Conservation (phyloP, 2,888 invertebrate species). For the Hydraecia micacea region DNA sequence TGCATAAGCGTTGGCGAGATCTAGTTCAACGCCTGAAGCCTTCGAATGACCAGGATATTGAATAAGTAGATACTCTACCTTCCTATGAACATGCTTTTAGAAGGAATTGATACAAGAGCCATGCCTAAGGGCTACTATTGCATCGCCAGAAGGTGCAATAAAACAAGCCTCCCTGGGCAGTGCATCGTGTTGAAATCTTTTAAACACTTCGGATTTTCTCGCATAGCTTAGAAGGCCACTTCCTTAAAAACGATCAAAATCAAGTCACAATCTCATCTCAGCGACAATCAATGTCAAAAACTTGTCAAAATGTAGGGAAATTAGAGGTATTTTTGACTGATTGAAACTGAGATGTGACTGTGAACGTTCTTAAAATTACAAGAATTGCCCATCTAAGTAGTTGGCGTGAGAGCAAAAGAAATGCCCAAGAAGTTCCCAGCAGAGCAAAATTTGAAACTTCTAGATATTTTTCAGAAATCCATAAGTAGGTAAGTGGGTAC, state of each 20-base stretch:
- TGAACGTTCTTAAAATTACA: too few species aligned
- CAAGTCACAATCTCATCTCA: too few species aligned
- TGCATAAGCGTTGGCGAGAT: constrained; percentile 29
- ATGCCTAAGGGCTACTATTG: neutral
- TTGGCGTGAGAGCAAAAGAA: neutral
- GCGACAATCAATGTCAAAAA: too few species aligned
- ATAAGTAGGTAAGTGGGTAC: neutral
- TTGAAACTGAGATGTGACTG: too few species aligned
- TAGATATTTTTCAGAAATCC: neutral
- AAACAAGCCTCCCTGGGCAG: too few species aligned
- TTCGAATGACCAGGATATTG: constrained; percentile 34
- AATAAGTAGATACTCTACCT: constrained; percentile 3
- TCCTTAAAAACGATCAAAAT: too few species aligned
- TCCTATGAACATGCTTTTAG: neutral
- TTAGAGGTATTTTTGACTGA: too few species aligned
- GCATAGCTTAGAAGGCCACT: too few species aligned
- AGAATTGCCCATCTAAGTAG: too few species aligned
- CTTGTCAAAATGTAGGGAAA: too few species aligned
- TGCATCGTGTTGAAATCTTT: neutral
- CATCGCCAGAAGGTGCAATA: neutral
- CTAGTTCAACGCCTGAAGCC: constrained; percentile 35
- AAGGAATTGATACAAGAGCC: neutral
- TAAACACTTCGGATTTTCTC: neutral
- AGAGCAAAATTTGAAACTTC: neutral
- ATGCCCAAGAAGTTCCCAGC: neutral